Evolutionary conservation across 1,140 invertebrate species (phyloP).

Genomic region (Odontomachus brunneus): DNA sequence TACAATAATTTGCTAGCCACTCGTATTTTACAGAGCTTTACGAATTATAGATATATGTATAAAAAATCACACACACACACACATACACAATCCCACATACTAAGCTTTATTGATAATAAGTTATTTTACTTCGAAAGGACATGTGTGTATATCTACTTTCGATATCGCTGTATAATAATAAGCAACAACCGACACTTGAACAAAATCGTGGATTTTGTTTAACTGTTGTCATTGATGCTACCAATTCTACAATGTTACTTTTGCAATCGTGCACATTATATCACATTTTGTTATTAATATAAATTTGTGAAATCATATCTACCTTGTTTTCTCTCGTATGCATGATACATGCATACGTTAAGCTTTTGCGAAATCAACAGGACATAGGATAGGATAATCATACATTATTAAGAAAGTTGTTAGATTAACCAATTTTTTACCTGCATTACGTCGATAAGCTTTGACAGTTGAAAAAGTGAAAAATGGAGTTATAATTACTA

Average conservation of each 20-base stretch:
- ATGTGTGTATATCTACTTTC: conserved; percentile 36
- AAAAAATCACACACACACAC: conserved; percentile 31
- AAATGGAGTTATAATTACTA: no score
- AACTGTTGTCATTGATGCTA: background rate
- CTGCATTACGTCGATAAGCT: no score
- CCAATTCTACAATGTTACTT: background rate
- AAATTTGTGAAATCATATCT: conserved; percentile 8
- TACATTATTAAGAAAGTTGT: no score
- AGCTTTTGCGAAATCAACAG: no score
- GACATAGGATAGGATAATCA: no score
- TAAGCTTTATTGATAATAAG: conserved; percentile 54
- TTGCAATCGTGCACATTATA: background rate
- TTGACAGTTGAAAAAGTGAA: no score
- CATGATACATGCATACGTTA: background rate
- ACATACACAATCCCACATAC: no score
- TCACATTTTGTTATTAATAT: background rate
- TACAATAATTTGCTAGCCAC: background rate
- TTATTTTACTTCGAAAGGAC: conserved; percentile 34
- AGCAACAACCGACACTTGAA: background rate
- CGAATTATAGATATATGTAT: no score
- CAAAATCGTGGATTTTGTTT: background rate
- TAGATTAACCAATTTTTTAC: no score
- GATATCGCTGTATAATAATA: conserved; percentile 30
- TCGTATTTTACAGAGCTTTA: conserved; percentile 52
- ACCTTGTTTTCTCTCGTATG: background rate